Percentiles rank a stretch among this genome's conserved stretches.
These are phyloP conservation scores for Melinaea marsaeus DNA, from an alignment of 2,888 invertebrate species.

Conservation along the genomic window DNA sequence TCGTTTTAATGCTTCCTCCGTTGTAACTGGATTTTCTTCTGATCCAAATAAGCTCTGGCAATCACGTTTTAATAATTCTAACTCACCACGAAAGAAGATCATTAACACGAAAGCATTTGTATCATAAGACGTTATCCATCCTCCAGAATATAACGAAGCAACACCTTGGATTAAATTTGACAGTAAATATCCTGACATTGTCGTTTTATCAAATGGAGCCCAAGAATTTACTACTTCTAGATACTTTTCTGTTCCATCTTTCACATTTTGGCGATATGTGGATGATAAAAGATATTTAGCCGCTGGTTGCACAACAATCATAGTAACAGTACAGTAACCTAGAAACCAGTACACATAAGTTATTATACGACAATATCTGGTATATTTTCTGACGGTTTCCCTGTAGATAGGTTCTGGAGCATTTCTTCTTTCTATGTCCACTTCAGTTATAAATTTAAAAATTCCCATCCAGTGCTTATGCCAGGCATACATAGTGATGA, in stretches of 20 bases:
- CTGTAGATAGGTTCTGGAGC: slow-evolving; percentile 40
- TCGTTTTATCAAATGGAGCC: slow-evolving; percentile 59
- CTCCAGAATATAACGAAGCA: slow-evolving; percentile 53
- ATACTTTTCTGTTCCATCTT: slow-evolving; percentile 49
- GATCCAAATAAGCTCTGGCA: slow-evolving; percentile 49
- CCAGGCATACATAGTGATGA: slow-evolving; percentile 51
- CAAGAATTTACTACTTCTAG: slow-evolving; percentile 59
- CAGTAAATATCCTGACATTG: slow-evolving; percentile 43
- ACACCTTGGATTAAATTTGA: slow-evolving; percentile 51
- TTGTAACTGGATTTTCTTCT: slow-evolving; percentile 26
- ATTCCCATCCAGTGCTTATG: slow-evolving; percentile 53
- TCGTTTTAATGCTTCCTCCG: slow-evolving; percentile 37
- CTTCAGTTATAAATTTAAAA: slow-evolving; percentile 53
- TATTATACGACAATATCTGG: slow-evolving; percentile 52
- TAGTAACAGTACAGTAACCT: slow-evolving; percentile 53
- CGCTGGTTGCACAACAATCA: slow-evolving; percentile 51
- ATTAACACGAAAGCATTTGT: slow-evolving; percentile 58
- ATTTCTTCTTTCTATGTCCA: slow-evolving; percentile 46
- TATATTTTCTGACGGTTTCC: slow-evolving; percentile 41
- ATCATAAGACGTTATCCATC: slow-evolving; percentile 63
- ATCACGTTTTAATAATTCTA: slow-evolving; percentile 54
- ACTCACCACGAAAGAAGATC: slow-evolving; percentile 59
- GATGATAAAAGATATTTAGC: slow-evolving; percentile 43
- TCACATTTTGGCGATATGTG: slow-evolving; percentile 36
- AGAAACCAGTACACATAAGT: slow-evolving; percentile 55